phyloP scores from a whole-genome alignment of 2,797 vertebrate genomes.

The Betta splendens region DNA sequence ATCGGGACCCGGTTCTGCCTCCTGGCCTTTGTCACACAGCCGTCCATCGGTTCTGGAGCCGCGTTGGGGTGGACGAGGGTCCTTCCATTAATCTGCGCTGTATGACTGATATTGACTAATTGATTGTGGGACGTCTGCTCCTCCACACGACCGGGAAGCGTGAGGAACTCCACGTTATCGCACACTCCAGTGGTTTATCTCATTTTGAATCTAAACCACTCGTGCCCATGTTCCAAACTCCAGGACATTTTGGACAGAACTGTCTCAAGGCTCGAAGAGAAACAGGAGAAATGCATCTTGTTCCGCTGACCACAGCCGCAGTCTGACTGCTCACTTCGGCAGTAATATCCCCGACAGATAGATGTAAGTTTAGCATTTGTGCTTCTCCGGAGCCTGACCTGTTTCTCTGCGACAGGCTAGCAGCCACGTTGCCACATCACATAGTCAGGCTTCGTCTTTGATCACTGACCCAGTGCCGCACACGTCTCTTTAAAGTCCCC shows the following conservation, averaged over 20 bases:
- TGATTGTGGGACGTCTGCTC: neutral
- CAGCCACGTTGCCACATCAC: conserved; percentile 34
- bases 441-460: conserved; percentile 35
- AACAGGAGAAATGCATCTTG: neutral
- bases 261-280: neutral
- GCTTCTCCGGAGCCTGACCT: conserved; percentile 30
- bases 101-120: conserved; percentile 3
- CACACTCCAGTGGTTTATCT: too few relatives aligned
- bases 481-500: conserved; percentile 47
- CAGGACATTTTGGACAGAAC: too few relatives aligned
- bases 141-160: neutral
- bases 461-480: conserved; percentile 63
- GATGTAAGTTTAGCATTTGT: neutral
- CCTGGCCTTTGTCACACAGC: conserved; percentile 23
- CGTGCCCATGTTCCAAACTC: too few relatives aligned
- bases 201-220: too few relatives aligned
- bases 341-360: conserved; percentile 24
- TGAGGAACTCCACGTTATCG: neutral
- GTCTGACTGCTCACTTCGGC: conserved; percentile 9
- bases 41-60: too few relatives aligned
- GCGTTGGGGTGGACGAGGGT: too few relatives aligned
- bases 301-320: neutral
- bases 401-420: conserved; percentile 46
- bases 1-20: conserved; percentile 27
- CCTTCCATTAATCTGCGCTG: neutral